These are phyloP conservation scores for Tarsius wallacei DNA, from an alignment of 2,797 vertebrate species.

Conservation along the genomic window DNA sequence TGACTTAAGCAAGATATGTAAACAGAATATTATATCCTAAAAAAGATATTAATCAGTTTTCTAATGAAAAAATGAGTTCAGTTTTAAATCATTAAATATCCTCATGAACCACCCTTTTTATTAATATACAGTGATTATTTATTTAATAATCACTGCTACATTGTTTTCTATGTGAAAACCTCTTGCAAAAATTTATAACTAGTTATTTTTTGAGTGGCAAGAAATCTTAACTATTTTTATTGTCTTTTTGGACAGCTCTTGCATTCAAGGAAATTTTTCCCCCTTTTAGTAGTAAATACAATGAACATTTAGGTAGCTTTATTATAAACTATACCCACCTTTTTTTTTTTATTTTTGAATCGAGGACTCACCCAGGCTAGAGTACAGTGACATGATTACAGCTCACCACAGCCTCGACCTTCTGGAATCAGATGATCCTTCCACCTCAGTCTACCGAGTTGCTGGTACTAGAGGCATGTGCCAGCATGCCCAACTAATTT, in stretches of 20 bases:
- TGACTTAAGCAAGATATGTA: constrained; percentile 77
- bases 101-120: background rate
- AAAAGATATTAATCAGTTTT: constrained; percentile 66
- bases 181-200: background rate
- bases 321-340: background rate
- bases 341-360: no score
- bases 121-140: background rate
- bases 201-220: background rate
- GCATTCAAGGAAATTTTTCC: background rate
- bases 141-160: background rate
- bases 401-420: no score
- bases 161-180: constrained; percentile 10
- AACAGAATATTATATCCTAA: constrained; percentile 45
- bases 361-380: no score
- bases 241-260: background rate
- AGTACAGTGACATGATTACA: no score
- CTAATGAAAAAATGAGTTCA: constrained; percentile 66
- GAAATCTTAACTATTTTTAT: background rate
- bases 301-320: background rate
- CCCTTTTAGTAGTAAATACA: background rate
- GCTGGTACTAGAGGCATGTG: no score
- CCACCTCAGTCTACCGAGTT: no score
- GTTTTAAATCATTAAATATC: constrained; percentile 26
- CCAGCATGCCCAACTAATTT: no score
- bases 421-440: no score